Evolutionary conservation across 2,888 invertebrate genomes (phyloP), one percentile per base, ranked within the genome.

Genomic region (Eurytoma californica): DNA sequence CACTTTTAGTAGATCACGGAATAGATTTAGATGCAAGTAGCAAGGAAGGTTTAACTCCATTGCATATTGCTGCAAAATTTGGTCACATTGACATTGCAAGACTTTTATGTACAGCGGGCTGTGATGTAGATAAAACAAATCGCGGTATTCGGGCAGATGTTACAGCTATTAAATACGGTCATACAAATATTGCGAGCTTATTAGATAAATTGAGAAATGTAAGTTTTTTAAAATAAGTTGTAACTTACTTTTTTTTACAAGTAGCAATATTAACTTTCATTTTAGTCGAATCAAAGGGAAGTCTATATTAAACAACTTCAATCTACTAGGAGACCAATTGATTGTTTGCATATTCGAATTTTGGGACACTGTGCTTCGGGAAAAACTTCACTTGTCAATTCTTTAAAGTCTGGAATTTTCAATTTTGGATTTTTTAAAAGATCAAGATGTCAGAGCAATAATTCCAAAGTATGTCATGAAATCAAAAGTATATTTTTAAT

Each of bases 101-200:
- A 84, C 93, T 93, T 86, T 91, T 95, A 67, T 94, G 95, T 85
- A 91, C 94, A 82, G 93, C 95, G 78, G 94, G 95, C 60, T 94
- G 95, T 84, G 92, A 94, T 84, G 93, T 94, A 65, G 94, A 94
- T 84, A 92, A 92, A 80, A 92, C 92, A 69, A 94, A 94, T 88
- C 92, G 92, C 85, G 95, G 95, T 72, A 93, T 95, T 72, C 92
- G 94, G 65, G 94, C 95, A 4, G 95, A 95, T 86, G 94, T 95
- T 58, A 94, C 95, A 83, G 95, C 95, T n/a, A 90, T 95, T 72
- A 94, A 95, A 85, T 93, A 95, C 85, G 95, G 95, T 24, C 93
- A 94, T 87, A 92, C 93, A 79, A 92, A 94, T 80, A 94, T 95
- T 75, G 94, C 94, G 20, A 93, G 93, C 82, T 90, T 95, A 55